Base-by-base conservation (phyloP, 2,113 vertebrate species). In the Tetraodon nigroviridis region DNA sequence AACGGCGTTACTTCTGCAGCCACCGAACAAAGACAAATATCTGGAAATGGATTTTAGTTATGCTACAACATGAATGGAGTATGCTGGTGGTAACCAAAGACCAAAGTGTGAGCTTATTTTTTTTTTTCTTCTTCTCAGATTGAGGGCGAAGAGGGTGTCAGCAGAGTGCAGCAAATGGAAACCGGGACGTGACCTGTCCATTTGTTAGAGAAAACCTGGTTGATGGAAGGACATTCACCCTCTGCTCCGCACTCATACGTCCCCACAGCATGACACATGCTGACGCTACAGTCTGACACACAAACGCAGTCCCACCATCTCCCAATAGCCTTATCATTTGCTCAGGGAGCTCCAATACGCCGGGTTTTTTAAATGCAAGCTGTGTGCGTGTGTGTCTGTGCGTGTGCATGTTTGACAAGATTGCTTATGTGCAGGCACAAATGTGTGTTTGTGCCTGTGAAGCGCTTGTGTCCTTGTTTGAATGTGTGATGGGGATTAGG, bases 401-500 rank as follows among this genome's bases (percentile, higher is more conserved):
- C 79, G 78, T 76, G 71, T 75, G 56, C 61, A 73, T 69, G 15
- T 7, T 17, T 46, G 44, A 16, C 44, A 46, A 13, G 44, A 46
- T 16, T 46, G 44, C n/a, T n/a, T 46, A 67, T 61, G 79, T 69
- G 64, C 64, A 66, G 41, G 75, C 70, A 73, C 32, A 37, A 37
- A 11, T 61, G 51, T 81, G 76, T 76, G 69, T 75, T 55, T 61
- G 75, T 69, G 1, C n/a, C 15, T 46, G 44, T 46, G n/a, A 67
- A 61, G 79, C 69, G 67, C 67, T 64, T 41, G 75, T 73, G 73
- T 69, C 78, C 67, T 59, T 63, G 73, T 80, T 65, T 61, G 64
- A 76, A 64, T 79, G 72, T 68, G 71, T 74, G 77, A 85, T 73
- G 74, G 81, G 81, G 83, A 84, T 86, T 81, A 86, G 61, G 68